Evolutionary conservation across 2,888 invertebrate genomes (phyloP), one percentile per base, ranked within the genome.

Genomic region (Drosophila sordidapex): DNA sequence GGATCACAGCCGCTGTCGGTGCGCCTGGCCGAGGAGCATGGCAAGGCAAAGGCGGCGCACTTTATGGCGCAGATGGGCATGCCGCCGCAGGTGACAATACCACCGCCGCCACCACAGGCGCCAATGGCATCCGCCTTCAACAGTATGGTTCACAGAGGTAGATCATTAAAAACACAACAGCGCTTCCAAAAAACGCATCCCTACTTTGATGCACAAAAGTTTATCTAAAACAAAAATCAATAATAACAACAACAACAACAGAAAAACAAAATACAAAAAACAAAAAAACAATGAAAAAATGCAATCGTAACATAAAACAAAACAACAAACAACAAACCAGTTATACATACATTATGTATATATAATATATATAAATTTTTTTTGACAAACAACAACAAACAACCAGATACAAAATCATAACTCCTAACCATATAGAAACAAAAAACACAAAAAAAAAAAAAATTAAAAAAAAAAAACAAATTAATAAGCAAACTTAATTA

Each of bases 1-100:
- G 96, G 96, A 71, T 95, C 96, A 74, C 96, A 97, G 91, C 96
- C 98, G 29, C 94, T 99, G 52, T 95, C 96, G 79, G 97, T 98
- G 31, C 93, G 94, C 53, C 93, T 95, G 77, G 93, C 93, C 64
- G 93, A 93, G 87, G 93, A 93, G 84, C 93, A 93, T 76, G 93
- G 93, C 76, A 93, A 93, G 86, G 91, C 91, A 72, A 93, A 93
- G 89, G 93, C 93, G 67, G 91, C 92, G 65, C 89, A 91, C 59
- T 93, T 92, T 75, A 90, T 92, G 90, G 88, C 92, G 38, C 91
- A 91, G 76, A 74, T 91, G 85, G 91, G 91, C 43, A 84, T 92
- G 89, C 79, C 83, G 33, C 83, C 84, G 18, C 83, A 80, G 66
- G 81, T 74, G 40, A 86, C 85, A 61, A 91, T 91, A 70, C 91